phyloP scores from a whole-genome alignment of 2,113 vertebrate species.

The Stigmatopora nigra region DNA sequence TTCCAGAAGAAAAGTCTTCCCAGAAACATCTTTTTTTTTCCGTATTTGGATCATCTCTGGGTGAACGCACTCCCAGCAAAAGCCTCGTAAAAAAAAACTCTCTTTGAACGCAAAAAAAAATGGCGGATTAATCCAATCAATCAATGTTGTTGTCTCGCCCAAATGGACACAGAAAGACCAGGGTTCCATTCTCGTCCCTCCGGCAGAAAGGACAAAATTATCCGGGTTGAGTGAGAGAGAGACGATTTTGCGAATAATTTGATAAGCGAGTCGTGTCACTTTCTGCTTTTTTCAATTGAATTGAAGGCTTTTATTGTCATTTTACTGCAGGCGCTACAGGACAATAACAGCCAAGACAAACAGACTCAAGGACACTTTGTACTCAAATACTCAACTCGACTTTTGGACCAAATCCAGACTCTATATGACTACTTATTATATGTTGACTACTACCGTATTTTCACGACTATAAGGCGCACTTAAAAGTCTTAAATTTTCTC shows the following conservation, averaged over 20 bases:
- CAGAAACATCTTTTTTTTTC: background rate
- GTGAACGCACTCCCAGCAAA: too few relatives aligned
- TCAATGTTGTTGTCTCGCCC: background rate
- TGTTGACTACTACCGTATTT: too few relatives aligned
- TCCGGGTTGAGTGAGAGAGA: background rate
- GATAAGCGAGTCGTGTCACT: background rate
- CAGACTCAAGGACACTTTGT: too few relatives aligned
- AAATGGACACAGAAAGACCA: background rate
- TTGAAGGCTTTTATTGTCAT: too few relatives aligned
- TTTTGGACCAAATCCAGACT: too few relatives aligned
- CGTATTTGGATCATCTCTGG: background rate
- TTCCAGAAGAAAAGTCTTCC: slow-evolving; percentile 1
- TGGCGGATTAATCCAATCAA: background rate
- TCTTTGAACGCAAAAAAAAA: background rate
- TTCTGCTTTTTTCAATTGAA: background rate
- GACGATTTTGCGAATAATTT: background rate
- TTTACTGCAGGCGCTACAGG: too few relatives aligned
- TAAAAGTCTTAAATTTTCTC: too few relatives aligned
- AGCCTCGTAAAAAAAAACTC: background rate
- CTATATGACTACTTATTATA: too few relatives aligned
- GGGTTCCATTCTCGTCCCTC: background rate
- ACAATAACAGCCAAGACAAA: too few relatives aligned
- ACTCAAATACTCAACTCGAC: too few relatives aligned
- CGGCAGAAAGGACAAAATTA: background rate
- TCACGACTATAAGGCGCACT: too few relatives aligned